Evolutionary conservation across 2,797 vertebrate genomes (phyloP).

Genomic region (Decapterus maruadsi): DNA sequence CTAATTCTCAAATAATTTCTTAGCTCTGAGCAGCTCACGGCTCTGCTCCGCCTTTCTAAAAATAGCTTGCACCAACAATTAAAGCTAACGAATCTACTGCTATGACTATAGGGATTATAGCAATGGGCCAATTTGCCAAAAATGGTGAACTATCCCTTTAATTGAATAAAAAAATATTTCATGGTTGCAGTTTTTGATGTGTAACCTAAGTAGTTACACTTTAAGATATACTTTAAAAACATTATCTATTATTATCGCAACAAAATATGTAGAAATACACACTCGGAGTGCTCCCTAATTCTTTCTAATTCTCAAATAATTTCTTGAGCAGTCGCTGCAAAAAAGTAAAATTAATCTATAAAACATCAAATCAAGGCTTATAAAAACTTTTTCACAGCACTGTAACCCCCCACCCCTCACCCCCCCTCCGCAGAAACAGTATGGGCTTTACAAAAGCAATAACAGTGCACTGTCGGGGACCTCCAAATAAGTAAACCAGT

Average conservation of each 20-base stretch:
- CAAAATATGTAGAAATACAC: background rate
- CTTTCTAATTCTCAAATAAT: background rate
- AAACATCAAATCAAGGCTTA: conserved; percentile 44
- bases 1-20: too few species aligned
- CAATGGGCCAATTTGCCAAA: too few species aligned
- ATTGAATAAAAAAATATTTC: background rate
- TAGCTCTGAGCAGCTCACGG: too few species aligned
- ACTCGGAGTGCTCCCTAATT: background rate
- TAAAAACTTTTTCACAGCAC: conserved; percentile 61
- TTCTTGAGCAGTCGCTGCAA: background rate
- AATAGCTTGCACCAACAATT: too few species aligned
- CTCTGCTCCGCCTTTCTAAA: too few species aligned
- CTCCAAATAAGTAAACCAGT: background rate
- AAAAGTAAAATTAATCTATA: conserved; percentile 43
- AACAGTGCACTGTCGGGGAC: conserved; percentile 32
- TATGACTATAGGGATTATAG: too few species aligned
- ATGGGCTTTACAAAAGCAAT: conserved; percentile 78
- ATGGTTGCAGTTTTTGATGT: background rate
- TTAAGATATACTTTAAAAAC: conserved; percentile 6
- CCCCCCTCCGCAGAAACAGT: conserved; percentile 13
- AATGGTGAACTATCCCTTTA: too few species aligned
- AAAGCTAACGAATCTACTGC: too few species aligned
- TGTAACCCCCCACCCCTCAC: conserved; percentile 17
- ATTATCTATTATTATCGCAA: background rate
- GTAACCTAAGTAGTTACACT: background rate